Conservation (phyloP, 2,888 invertebrate genomes). For the Nemotelus pantherinus region DNA sequence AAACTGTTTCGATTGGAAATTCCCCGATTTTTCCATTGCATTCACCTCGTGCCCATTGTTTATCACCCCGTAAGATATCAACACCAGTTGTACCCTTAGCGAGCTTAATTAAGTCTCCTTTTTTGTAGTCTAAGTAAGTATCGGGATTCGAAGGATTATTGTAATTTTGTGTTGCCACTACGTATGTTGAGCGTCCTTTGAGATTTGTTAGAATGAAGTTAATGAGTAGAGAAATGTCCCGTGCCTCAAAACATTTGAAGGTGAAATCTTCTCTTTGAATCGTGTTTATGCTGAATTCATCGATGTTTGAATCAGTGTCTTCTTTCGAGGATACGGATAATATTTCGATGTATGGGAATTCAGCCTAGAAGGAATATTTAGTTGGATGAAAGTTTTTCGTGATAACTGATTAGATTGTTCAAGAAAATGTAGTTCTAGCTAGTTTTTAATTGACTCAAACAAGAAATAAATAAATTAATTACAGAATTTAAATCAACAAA, state of each 20-base stretch:
- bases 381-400: not conserved
- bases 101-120: conserved; percentile 86
- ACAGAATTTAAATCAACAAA: no score
- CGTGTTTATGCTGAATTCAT: conserved; percentile 80
- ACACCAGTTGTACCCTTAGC: conserved; percentile 80
- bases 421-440: not conserved
- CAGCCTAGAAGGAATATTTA: conserved; percentile 65
- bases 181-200: conserved; percentile 84
- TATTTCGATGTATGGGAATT: conserved; percentile 87
- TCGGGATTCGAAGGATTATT: conserved; percentile 67
- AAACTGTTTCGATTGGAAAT: conserved; percentile 87
- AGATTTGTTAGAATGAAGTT: conserved; percentile 87
- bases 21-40: conserved; percentile 79
- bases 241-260: conserved; percentile 88
- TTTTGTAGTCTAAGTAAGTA: conserved; percentile 70
- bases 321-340: conserved; percentile 71
- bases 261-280: conserved; percentile 89
- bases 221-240: conserved; percentile 84
- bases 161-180: conserved; percentile 77
- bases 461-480: no score
- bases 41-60: conserved; percentile 77
- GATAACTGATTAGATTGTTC: not conserved
- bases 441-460: not conserved
- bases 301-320: conserved; percentile 67
- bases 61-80: conserved; percentile 71